Evolutionary conservation across 2,113 vertebrate species (phyloP).

Genomic region (Coptodon bakossiorum): DNA sequence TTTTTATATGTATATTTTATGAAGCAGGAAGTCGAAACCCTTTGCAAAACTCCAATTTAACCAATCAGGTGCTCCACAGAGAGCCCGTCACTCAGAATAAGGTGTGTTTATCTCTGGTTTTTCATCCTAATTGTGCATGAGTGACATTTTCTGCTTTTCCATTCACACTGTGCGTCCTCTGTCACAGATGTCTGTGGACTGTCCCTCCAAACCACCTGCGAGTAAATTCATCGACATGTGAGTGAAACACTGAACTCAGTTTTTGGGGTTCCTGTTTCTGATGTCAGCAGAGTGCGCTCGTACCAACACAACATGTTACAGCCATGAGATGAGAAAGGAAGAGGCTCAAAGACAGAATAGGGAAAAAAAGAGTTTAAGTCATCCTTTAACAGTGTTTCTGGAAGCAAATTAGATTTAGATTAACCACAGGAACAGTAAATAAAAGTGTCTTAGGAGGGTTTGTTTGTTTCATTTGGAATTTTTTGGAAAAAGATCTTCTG

Average conservation of each 20-base stretch:
- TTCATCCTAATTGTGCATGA: not conserved
- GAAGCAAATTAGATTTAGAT: not conserved
- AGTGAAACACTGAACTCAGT: conserved; percentile 4
- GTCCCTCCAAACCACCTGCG: not conserved
- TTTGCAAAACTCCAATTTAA: conserved; percentile 63
- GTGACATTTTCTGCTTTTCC: not conserved
- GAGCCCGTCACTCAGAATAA: conserved; percentile 16
- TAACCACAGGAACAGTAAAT: not conserved
- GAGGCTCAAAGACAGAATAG: not conserved
- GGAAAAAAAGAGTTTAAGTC: not conserved
- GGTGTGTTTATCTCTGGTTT: conserved; percentile 7
- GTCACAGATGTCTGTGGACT: conserved; percentile 32
- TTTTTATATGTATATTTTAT: not conserved
- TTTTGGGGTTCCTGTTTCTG: not conserved
- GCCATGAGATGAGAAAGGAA: not conserved
- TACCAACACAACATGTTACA: not conserved
- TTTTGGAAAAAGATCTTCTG: not conserved
- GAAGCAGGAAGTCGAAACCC: conserved; percentile 41
- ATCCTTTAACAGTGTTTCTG: not conserved
- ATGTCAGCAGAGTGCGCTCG: not conserved
- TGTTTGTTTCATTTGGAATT: not conserved
- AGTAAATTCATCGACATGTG: conserved; percentile 34
- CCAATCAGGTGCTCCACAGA: conserved; percentile 66
- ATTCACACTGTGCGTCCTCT: not conserved
- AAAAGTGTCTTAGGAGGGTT: not conserved